Evolutionary conservation across 1,140 invertebrate genomes (phyloP).

Genomic region (Odontomachus brunneus): DNA sequence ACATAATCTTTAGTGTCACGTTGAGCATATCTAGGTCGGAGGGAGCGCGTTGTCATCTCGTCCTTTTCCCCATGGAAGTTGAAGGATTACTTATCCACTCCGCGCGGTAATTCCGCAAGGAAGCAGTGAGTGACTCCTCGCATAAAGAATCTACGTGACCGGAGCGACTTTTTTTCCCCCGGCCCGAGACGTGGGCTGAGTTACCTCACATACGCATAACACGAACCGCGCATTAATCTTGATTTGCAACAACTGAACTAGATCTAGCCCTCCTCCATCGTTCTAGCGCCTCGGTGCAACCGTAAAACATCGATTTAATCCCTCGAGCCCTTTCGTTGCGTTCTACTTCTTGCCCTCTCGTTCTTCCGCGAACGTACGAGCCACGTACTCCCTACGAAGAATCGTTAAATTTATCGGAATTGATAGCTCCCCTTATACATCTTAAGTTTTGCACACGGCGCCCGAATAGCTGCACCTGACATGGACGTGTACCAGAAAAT

Average conservation of each 20-base stretch:
- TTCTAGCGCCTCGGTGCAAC: constrained; percentile 37
- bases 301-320: constrained; percentile 67
- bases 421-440: constrained; percentile 50
- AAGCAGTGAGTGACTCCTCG: constrained; percentile 65
- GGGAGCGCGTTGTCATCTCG: constrained; percentile 5
- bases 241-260: constrained; percentile 47
- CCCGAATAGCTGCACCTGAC: neutral
- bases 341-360: constrained; percentile 45
- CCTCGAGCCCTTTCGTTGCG: constrained; percentile 44
- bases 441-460: constrained; percentile 41
- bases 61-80: constrained; percentile 9
- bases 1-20: constrained; percentile 9
- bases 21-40: neutral
- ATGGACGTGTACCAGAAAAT: neutral
- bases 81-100: constrained; percentile 34
- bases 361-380: constrained; percentile 52
- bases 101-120: constrained; percentile 61
- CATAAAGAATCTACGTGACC: constrained; percentile 75
- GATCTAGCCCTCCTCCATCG: constrained; percentile 40
- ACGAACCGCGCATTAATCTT: constrained; percentile 70
- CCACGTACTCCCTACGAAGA: constrained; percentile 42
- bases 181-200: constrained; percentile 6
- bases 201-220: constrained; percentile 66
- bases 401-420: constrained; percentile 62
- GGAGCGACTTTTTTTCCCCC: constrained; percentile 22